Evolutionary conservation across 1,140 invertebrate genomes (phyloP).

Genomic region (Pogonomyrmex californicus): DNA sequence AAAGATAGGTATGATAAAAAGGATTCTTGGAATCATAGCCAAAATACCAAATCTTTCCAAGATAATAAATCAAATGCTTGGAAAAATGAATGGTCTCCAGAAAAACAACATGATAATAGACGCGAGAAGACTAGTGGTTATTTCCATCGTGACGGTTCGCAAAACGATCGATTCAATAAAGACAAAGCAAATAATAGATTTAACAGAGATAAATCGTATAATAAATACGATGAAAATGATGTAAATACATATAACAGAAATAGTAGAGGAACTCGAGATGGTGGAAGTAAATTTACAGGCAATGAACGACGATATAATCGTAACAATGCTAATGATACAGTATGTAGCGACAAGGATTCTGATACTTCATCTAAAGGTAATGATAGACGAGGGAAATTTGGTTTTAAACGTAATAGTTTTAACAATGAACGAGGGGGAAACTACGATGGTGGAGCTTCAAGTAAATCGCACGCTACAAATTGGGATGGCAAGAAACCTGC

Average conservation of each 20-base stretch:
- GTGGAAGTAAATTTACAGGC: conserved; percentile 54
- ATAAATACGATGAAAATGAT: conserved; percentile 64
- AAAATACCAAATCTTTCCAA: conserved; percentile 46
- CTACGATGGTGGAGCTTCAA: neutral
- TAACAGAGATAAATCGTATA: conserved; percentile 59
- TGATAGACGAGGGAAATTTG: conserved; percentile 66
- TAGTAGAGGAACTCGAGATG: conserved; percentile 66
- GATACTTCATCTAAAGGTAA: conserved; percentile 75
- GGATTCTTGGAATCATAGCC: conserved; percentile 38
- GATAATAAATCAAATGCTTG: conserved; percentile 69
- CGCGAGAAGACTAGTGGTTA: conserved; percentile 71
- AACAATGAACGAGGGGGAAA: conserved; percentile 42
- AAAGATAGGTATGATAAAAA: conserved; percentile 65
- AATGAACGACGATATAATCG: conserved; percentile 56
- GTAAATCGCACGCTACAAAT: conserved; percentile 44
- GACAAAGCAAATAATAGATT: conserved; percentile 71
- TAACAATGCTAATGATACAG: conserved; percentile 66
- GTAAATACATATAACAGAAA: conserved; percentile 54
- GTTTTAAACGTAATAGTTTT: conserved; percentile 54
- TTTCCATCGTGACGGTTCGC: conserved; percentile 51
- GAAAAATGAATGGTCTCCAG: conserved; percentile 80
- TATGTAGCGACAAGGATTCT: conserved; percentile 79
- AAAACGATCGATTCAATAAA: conserved; percentile 71
- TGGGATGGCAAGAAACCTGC: conserved; percentile 39
- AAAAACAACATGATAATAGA: conserved; percentile 74